Evolutionary conservation across 2,888 invertebrate species (phyloP).

Genomic region (Drosophila kambysellisi): DNA sequence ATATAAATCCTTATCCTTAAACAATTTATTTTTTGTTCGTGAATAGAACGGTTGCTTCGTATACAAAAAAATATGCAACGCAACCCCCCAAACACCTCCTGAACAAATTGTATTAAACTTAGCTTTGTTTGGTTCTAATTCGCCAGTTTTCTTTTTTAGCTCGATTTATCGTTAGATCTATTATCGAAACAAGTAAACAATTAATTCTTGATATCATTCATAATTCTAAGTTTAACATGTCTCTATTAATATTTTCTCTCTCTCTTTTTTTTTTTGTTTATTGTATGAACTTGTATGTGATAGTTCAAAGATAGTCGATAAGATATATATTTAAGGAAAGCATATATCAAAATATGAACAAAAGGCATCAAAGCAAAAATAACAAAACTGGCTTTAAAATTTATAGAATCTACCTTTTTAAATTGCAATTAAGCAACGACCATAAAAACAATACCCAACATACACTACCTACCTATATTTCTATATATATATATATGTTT

Average conservation of each 20-base stretch:
- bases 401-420: conserved; percentile 17
- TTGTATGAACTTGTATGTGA: conserved; percentile 80
- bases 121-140: not conserved
- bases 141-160: conserved; percentile 18
- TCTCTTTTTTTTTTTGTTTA: conserved; percentile 40
- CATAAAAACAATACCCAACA: conserved; percentile 13
- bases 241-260: conserved; percentile 20
- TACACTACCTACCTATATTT: not conserved
- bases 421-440: conserved; percentile 13
- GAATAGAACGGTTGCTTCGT: not conserved
- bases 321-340: conserved; percentile 39
- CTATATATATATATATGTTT: conserved; percentile 3
- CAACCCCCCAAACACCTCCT: not conserved
- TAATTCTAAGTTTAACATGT: conserved; percentile 19
- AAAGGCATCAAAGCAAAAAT: conserved; percentile 18
- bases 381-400: conserved; percentile 42
- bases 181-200: not conserved
- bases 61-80: not conserved
- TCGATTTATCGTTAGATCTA: conserved; percentile 8
- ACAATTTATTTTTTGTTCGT: not conserved
- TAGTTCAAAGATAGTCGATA: conserved; percentile 81
- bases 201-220: conserved; percentile 15
- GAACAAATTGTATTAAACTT: conserved; percentile 10
- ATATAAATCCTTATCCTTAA: not conserved
- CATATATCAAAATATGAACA: conserved; percentile 20